A percentile compares a stretch with the other conserved stretches of the same genome.
Evolutionary conservation across 2,797 vertebrate species (phyloP).

Genomic region (Aythya fuligula): DNA sequence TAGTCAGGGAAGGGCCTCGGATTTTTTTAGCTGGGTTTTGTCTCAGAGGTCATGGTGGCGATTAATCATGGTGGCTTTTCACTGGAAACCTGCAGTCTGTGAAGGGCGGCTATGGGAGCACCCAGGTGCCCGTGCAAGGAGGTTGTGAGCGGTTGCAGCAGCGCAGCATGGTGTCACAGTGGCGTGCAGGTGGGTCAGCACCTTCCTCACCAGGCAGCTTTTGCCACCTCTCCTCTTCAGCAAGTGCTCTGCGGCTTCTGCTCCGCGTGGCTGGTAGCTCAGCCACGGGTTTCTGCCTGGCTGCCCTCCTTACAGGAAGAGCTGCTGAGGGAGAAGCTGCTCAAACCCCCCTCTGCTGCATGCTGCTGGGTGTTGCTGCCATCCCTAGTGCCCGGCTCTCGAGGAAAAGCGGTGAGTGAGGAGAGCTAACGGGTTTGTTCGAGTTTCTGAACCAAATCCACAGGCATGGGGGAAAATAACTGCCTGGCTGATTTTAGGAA

Average conservation of each 20-base stretch:
- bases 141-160: background rate
- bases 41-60: background rate
- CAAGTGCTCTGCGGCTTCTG: background rate
- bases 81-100: background rate
- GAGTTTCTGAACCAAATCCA: background rate
- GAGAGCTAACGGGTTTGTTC: background rate
- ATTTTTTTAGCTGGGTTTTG: background rate
- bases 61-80: background rate
- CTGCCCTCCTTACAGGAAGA: slow-evolving; percentile 14
- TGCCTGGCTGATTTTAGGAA: background rate
- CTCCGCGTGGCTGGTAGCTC: fast-evolving
- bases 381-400: background rate
- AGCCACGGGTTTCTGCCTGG: slow-evolving; percentile 13
- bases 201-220: background rate
- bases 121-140: background rate
- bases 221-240: background rate
- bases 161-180: background rate
- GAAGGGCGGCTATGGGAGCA: background rate
- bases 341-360: background rate
- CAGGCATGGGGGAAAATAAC: background rate
- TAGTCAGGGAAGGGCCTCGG: background rate
- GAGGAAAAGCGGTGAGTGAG: background rate
- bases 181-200: background rate
- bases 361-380: slow-evolving; percentile 28
- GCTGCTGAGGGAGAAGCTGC: slow-evolving; percentile 22